phyloP scores from a whole-genome alignment of 1,140 invertebrate genomes.

The Drusus annulatus region DNA sequence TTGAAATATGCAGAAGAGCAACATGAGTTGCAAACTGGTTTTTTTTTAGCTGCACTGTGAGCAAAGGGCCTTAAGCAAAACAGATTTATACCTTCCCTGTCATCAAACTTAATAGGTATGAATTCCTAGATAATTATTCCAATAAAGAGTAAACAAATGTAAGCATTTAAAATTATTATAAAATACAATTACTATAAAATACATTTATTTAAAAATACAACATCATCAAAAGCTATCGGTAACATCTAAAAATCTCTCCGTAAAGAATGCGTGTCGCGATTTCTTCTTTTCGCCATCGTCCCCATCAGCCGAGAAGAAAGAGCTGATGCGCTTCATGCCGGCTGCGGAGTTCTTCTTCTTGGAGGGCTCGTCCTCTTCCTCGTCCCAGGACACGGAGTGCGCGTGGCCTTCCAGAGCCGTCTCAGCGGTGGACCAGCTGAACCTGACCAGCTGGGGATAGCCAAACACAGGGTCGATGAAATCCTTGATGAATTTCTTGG shows the following conservation, averaged over 20 bases:
- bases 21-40: no score
- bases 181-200: background rate
- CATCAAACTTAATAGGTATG: no score
- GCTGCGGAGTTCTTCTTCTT: conserved; percentile 64
- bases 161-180: no score
- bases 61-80: no score
- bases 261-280: conserved; percentile 74
- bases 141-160: no score
- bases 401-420: conserved; percentile 85
- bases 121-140: no score
- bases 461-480: conserved; percentile 95
- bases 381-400: conserved; percentile 79
- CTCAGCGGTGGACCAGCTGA: conserved; percentile 97
- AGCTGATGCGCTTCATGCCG: conserved; percentile 71
- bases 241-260: conserved; percentile 70
- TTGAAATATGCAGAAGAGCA: no score
- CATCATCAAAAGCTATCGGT: conserved; percentile 65
- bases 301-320: conserved; percentile 70
- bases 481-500: conserved; percentile 91
- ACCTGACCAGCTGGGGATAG: conserved; percentile 94
- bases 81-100: no score
- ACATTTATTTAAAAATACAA: background rate
- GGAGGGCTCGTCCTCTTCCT: conserved; percentile 74
- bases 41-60: no score
- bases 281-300: conserved; percentile 64